Evolutionary conservation across 2,113 vertebrate genomes (phyloP).

Genomic region (Cinclus mexicanus): DNA sequence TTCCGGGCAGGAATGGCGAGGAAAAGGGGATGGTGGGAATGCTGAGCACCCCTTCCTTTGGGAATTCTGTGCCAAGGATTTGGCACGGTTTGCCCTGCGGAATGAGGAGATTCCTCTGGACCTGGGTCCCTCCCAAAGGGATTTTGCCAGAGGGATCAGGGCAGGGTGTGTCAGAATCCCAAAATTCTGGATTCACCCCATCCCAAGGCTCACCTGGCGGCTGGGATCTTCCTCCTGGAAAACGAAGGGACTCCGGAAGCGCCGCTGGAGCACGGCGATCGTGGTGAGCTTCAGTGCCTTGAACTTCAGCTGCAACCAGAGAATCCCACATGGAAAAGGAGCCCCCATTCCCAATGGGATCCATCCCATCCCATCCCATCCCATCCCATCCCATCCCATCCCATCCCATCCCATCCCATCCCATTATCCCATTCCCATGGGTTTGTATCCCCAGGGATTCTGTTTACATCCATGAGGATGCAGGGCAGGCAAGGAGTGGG

Average conservation of each 20-base stretch:
- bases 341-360: background rate
- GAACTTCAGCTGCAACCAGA: constrained; percentile 73
- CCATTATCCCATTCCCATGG: rapidly evolving
- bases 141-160: background rate
- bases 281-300: constrained; percentile 69
- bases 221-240: constrained; percentile 78
- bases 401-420: background rate
- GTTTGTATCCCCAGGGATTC: rapidly evolving
- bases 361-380: background rate
- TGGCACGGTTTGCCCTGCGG: background rate
- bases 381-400: background rate
- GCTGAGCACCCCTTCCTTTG: background rate
- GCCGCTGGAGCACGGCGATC: constrained; percentile 66
- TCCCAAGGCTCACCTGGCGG: constrained; percentile 71
- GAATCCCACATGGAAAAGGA: rapidly evolving
- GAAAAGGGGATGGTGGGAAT: rapidly evolving
- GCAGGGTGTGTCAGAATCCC: background rate
- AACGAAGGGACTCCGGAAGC: constrained; percentile 76
- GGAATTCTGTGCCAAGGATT: background rate
- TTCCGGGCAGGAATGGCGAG: background rate
- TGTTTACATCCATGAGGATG: rapidly evolving
- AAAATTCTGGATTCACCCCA: rapidly evolving
- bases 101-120: rapidly evolving
- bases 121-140: rapidly evolving
- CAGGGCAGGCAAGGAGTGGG: background rate